phyloP scores from a whole-genome alignment of 2,797 vertebrate genomes.

The Danio choprae region DNA sequence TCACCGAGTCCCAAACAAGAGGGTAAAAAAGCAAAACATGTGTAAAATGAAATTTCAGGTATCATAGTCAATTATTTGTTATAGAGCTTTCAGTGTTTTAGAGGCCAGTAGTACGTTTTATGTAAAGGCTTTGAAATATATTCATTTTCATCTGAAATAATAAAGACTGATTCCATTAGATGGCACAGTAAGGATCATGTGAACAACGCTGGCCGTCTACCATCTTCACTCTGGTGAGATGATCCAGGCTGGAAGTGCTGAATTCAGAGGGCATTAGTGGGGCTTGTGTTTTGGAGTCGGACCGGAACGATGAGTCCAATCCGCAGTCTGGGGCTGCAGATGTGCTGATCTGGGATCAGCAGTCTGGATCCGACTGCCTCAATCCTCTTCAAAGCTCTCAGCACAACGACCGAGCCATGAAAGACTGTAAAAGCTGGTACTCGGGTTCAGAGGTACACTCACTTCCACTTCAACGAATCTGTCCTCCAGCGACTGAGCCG shows the following conservation, averaged over 20 bases:
- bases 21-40: conserved; percentile 21
- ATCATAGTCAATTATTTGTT: conserved; percentile 46
- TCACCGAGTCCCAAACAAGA: conserved; percentile 31
- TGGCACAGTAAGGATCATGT: not conserved
- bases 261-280: conserved; percentile 41
- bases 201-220: conserved; percentile 22
- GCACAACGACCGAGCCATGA: conserved; percentile 16
- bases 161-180: conserved; percentile 46
- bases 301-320: conserved; percentile 41
- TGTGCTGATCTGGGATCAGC: conserved; percentile 53
- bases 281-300: conserved; percentile 46
- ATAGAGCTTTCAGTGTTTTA: conserved; percentile 40
- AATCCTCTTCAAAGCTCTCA: conserved; percentile 52
- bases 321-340: conserved; percentile 29
- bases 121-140: conserved; percentile 43
- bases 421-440: conserved; percentile 27
- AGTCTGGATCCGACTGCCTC: conserved; percentile 39
- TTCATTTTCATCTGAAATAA: conserved; percentile 48
- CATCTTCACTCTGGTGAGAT: conserved; percentile 23
- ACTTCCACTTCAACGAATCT: conserved; percentile 26
- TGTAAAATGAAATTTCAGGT: conserved; percentile 43
- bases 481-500: not conserved
- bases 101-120: conserved; percentile 41
- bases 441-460: conserved; percentile 23
- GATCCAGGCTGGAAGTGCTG: conserved; percentile 44